A percentile compares a stretch with the other conserved stretches of the same genome.
These are phyloP conservation scores for Nemoura dubitans DNA, from an alignment of 2,888 invertebrate species.

Conservation along the genomic window DNA sequence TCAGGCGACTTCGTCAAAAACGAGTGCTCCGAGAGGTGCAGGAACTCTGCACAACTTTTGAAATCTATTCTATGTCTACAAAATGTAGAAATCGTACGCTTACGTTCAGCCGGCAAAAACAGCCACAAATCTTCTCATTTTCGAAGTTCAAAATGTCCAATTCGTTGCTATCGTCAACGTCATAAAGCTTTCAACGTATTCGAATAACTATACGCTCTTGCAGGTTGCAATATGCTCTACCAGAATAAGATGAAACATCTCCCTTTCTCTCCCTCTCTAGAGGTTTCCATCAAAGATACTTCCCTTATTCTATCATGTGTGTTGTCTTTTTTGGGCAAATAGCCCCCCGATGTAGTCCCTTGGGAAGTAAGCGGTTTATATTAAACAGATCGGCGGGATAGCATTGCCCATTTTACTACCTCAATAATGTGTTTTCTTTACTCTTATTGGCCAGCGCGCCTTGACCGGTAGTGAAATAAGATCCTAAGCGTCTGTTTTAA, in stretches of 20 bases:
- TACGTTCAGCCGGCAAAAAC: background rate
- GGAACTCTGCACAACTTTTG: no score
- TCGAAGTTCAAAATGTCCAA: background rate
- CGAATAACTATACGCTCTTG: background rate
- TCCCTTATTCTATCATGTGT: slow-evolving; percentile 7
- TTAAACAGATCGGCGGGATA: background rate
- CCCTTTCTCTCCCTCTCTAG: background rate
- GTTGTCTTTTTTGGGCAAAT: slow-evolving; percentile 7
- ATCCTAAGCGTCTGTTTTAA: background rate
- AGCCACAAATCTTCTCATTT: background rate
- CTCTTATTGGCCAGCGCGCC: background rate
- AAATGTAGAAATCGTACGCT: no score
- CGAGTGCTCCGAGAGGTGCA: no score
- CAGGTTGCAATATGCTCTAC: background rate
- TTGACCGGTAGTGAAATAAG: background rate
- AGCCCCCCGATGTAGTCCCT: background rate
- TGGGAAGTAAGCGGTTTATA: background rate
- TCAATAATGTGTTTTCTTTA: slow-evolving; percentile 7
- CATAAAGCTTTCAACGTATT: background rate
- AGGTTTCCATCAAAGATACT: background rate
- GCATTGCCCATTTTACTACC: background rate
- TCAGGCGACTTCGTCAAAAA: no score
- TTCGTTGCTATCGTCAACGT: background rate
- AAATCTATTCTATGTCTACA: no score
- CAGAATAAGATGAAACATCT: background rate